Evolutionary conservation across 2,113 vertebrate species (phyloP).

Genomic region (Odocoileus hemionus): DNA sequence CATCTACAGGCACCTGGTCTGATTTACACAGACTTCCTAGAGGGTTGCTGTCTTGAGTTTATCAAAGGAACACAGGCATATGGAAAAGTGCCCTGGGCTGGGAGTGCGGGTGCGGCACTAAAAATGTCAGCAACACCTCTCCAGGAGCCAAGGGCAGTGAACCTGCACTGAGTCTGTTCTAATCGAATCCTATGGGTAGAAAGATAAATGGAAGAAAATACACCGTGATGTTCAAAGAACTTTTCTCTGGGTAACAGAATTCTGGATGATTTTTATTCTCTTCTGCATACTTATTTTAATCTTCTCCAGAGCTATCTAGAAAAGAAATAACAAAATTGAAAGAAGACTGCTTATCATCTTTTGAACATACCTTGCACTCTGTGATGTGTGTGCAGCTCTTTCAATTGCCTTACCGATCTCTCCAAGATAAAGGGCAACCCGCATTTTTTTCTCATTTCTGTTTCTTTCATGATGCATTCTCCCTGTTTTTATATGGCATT

Average conservation of each 20-base stretch:
- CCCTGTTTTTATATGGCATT: neutral
- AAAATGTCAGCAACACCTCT: neutral
- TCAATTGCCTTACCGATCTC: neutral
- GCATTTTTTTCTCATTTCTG: neutral
- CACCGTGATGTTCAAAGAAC: neutral
- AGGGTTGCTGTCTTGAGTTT: neutral
- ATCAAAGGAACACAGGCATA: neutral
- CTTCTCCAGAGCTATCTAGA: neutral
- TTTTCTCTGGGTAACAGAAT: neutral
- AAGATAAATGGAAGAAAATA: neutral
- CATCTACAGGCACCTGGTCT: neutral
- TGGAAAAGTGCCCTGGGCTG: neutral
- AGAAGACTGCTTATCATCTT: neutral
- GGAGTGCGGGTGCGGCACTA: neutral
- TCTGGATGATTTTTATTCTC: slow-evolving; percentile 9
- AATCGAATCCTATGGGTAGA: neutral
- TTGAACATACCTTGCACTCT: neutral
- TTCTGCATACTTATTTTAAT: neutral
- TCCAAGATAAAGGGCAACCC: neutral
- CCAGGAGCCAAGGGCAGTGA: neutral
- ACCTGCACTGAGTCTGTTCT: neutral
- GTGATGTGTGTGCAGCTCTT: neutral
- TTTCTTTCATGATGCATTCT: neutral
- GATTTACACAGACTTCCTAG: neutral
- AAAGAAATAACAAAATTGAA: neutral